Base-by-base conservation (phyloP, 2,797 vertebrate species). In the Pangasius krempfi region DNA sequence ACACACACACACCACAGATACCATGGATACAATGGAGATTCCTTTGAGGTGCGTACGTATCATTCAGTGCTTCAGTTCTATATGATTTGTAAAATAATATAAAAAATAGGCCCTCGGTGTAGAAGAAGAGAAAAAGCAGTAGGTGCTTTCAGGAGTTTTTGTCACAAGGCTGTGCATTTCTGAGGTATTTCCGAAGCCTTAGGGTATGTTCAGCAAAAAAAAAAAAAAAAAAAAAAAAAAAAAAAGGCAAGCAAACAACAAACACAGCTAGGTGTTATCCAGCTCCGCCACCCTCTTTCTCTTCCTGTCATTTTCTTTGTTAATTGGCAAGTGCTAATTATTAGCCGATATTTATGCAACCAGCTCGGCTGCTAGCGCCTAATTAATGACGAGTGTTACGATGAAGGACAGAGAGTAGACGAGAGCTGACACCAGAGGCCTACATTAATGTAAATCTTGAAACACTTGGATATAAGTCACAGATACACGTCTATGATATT, bases 291-390 rank as follows among this genome's bases (percentile, higher is more conserved):
- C 89, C 64, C 83, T 70, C 78, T 90, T 83, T 75, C 62, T 62
- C 64, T 84, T 73, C 33, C 37, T 60, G 52, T 88, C 93, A 91
- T 92, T 89, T 82, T 89, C 92, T 95, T 94, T 94, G 92, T 96
- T 96, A 95, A 96, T 96, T 96, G 96, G 93, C 93, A 95, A 91
- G 94, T 96, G 96, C 93, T 96, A 96, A 96, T 96, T 96, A 96
- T 96, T 95, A 94, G 88, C 93, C 92, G 94, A 93, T 94, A 93
- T 95, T 95, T 95, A 95, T 93, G 93, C 89, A 91, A 92, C 92
- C 85, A 20, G 92, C 89, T 92, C 90, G 85, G 94, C 95, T 94
- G 95, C 93, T 91, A 90, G 93, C 91, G 93, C 93, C 91, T 94
- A 95, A 96, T 96, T 96, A 96, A 94, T 93, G 82, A 88, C 60